Evolutionary conservation across 2,888 invertebrate genomes (phyloP), one percentile per base, ranked within the genome.

Genomic region (Eupithecia centaureata): DNA sequence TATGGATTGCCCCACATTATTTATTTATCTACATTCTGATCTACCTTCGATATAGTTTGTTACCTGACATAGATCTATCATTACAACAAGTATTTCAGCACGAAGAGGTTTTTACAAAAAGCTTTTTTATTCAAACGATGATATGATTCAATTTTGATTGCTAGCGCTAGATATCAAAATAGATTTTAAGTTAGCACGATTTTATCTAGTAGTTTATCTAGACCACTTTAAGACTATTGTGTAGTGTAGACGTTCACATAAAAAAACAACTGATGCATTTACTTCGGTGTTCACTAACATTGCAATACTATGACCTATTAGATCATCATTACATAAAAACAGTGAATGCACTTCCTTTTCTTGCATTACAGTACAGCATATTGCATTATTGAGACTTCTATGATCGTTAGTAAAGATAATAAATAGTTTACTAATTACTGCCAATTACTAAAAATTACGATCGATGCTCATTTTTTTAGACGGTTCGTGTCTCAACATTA

Each of bases 281-380:
- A 22, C 59, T 54, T 22, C 32, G n/a, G 22, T 56, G 28, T 56
- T 27, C 54, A 56, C 27, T 56, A 30, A 38, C 12, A 61, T 65
- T 62, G 51, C 70, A 61, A 58, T 67, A 62, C 47, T 64, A 38
- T 68, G 70, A 74, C 73, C 73, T 71, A 74, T 74, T 74, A 73
- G 69, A 73, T 76, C 69, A 76, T 65, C 42, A 47, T 73, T 73
- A 72, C 72, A 65, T 67, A 63, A 71, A 65, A 70, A 60, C 12
- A 61, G 72, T 68, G 73, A 75, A 71, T 73, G 75, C 71, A 72
- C 65, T 68, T 69, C 69, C 64, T 63, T 65, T 65, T 63, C 64
- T 68, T 64, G 60, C 65, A 67, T 52, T 67, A 57, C 18, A 57
- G 30, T n/a, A n/a, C n/a, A 42, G n/a, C 13, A 27, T 56, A 28